Conservation (phyloP, 2,113 vertebrate species). For the Oreochromis niloticus region DNA sequence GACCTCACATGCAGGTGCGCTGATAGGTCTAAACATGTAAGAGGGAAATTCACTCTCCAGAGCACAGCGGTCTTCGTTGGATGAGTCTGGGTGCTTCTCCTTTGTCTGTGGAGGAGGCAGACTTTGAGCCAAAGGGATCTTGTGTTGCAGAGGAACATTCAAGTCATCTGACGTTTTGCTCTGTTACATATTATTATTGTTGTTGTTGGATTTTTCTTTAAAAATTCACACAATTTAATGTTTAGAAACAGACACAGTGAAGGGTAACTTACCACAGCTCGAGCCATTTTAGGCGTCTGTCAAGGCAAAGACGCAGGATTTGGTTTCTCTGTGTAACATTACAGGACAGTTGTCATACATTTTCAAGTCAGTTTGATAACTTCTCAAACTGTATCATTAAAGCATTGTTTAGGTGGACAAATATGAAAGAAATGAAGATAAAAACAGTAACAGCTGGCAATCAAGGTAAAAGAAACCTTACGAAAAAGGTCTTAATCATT, state of each 20-base stretch:
- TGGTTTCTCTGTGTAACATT: neutral
- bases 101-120: neutral
- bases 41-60: neutral
- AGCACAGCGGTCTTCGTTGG: neutral
- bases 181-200: neutral
- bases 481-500: neutral
- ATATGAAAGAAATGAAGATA: neutral
- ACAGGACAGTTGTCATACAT: neutral
- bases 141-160: neutral
- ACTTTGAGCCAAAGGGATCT: neutral
- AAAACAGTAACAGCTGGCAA: neutral
- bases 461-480: neutral
- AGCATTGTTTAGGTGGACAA: rapidly evolving
- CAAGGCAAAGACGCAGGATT: neutral
- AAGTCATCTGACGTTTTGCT: neutral
- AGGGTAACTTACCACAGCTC: neutral
- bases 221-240: neutral
- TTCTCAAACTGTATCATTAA: neutral
- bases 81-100: neutral
- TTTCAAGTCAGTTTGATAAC: neutral
- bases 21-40: neutral
- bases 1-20: rapidly evolving
- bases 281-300: neutral
- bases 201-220: neutral
- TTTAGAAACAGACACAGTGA: neutral